Evolutionary conservation across 2,888 invertebrate genomes (phyloP), one percentile per base, ranked within the genome.

Genomic region (Cephus rjabovi): DNA sequence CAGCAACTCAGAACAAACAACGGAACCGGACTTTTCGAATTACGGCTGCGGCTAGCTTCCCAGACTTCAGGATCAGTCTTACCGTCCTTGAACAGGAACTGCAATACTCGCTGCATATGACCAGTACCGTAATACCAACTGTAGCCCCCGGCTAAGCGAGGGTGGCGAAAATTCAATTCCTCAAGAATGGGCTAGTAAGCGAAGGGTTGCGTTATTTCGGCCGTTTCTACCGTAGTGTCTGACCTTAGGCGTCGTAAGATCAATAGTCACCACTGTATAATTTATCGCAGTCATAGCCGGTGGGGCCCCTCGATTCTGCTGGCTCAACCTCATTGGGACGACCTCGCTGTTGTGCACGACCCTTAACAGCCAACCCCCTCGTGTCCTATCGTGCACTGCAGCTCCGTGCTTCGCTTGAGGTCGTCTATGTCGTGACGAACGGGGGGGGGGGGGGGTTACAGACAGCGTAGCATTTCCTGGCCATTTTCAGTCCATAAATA

Each of bases 241-340:
- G 89, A 89, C 89, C 88, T 89, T 88, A 88, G 86, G 85, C 86
- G 84, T 83, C 84, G 83, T 77, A 80, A 84, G 87, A 89, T 89
- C 89, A 85, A 89, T 89, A 89, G 84, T 85, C 81, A 84, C 83
- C 82, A 86, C 87, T 86, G 83, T 88, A 89, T 89, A 88, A 89
- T 89, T 89, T 88, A 89, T 89, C 87, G 88, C 85, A 86, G 87
- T 86, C 86, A 84, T 85, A 87, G 84, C 80, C 31, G 12, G 6
- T 23, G 33, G n/a, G 34, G 33, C 73, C n/a, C 74, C 35, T 76
- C 23, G 75, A 35, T 15, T 34, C 30, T 33, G 74, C 35, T 35
- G 74, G 35, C 74, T 74, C 74, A 34, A 37, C 74, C 74, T 56
- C 56, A 23, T 56, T 56, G 56, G 40, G 56, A 56, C 56, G 56